These are phyloP conservation scores for Cacoxenus indagator DNA, from an alignment of 2,888 invertebrate genomes.

Conservation along the genomic window DNA sequence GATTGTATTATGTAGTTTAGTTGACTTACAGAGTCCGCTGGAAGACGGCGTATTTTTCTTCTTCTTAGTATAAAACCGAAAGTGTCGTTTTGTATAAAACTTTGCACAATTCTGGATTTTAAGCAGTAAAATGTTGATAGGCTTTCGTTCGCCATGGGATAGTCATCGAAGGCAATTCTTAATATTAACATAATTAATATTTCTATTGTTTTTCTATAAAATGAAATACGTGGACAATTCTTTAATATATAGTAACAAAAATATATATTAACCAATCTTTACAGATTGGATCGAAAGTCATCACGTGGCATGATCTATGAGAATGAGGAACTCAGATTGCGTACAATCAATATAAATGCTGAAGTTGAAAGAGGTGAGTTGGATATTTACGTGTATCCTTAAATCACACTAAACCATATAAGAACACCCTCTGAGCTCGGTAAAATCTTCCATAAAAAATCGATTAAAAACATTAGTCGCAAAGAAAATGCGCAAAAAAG, in stretches of 20 bases:
- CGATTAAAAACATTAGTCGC: slow-evolving; percentile 56
- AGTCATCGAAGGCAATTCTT: slow-evolving; percentile 50
- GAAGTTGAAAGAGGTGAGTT: slow-evolving; percentile 88
- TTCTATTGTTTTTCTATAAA: background rate
- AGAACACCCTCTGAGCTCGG: background rate
- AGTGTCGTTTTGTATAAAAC: no score
- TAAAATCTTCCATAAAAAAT: slow-evolving; percentile 3
- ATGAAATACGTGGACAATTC: background rate
- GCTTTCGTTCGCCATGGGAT: slow-evolving; percentile 54
- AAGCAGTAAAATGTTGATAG: slow-evolving; percentile 43
- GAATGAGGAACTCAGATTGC: slow-evolving; percentile 89
- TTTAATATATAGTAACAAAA: background rate
- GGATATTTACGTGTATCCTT: no score
- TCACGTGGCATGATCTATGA: slow-evolving; percentile 95
- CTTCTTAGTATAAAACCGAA: no score
- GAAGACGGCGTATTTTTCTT: slow-evolving; percentile 40
- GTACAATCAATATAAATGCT: slow-evolving; percentile 92
- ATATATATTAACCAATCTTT: background rate
- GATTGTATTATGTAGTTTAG: slow-evolving; percentile 46
- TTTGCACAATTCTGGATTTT: no score
- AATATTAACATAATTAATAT: slow-evolving; percentile 5
- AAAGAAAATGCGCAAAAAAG: slow-evolving; percentile 5
- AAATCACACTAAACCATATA: background rate
- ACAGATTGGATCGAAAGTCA: slow-evolving; percentile 88
- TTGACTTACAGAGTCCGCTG: slow-evolving; percentile 58